Evolutionary conservation across 2,888 invertebrate species (phyloP), one percentile per base, ranked within the genome.

Genomic region (Drosophila peninsularis): DNA sequence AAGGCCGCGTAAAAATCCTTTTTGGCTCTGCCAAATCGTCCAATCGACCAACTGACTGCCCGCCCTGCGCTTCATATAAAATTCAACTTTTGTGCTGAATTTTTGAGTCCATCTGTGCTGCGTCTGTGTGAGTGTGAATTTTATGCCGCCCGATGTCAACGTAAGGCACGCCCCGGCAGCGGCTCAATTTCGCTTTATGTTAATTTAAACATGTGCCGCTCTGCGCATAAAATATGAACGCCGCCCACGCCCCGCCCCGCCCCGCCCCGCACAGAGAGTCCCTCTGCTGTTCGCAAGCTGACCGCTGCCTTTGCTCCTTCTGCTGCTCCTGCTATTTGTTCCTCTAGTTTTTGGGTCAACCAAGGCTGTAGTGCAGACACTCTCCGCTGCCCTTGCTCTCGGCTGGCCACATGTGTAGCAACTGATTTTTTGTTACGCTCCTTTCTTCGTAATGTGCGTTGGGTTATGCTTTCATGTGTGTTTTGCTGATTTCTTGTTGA

Each of bases 171-270:
- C 77, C 65, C 74, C 64, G 62, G 78, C 83, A 82, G 75, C 81
- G 73, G 89, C 88, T 85, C 85, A 85, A 89, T 85, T 85, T 85
- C 85, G 86, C 73, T 89, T 86, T 86, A 86, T 86, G 86, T 89
- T 86, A 86, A 89, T 86, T 89, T 86, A 88, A 88, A 80, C 86
- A 89, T 86, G 86, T 89, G 88, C 86, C 88, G 83, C 86, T 89
- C 80, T 88, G 88, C 88, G 86, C 86, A 86, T 86, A 86, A 86
- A 89, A 86, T 88, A 88, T 89, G 88, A 88, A 86, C 82, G 52
- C 49, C 37, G 27, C 11, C 5, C 17, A 19, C 13, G 5, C 34
- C 17, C 3, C 1, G 3, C 11, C 0, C 27, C 10, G 14, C 17
- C 11, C 36, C 13, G 13, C 13, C 36, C 0, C 5, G 10, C 14